A percentile compares a stretch with the other conserved stretches of the same genome.
These are phyloP conservation scores for Arothron firmamentum DNA, from an alignment of 2,113 vertebrate genomes.

Conservation along the genomic window DNA sequence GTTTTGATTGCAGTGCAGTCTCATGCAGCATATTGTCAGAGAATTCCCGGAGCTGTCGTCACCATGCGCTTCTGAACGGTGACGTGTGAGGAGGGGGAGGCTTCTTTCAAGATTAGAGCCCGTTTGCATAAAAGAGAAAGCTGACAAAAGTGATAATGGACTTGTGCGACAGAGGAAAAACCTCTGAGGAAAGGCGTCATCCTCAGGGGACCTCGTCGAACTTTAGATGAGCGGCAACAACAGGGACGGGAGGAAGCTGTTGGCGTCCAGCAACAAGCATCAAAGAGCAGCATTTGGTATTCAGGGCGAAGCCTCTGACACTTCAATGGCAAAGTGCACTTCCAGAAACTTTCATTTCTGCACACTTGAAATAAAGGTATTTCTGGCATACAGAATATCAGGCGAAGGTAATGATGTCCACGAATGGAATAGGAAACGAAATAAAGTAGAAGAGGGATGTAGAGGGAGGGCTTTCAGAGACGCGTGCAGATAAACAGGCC, in stretches of 20 bases:
- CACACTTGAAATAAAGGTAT: slow-evolving; percentile 59
- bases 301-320: slow-evolving; percentile 43
- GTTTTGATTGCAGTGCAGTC: slow-evolving; percentile 40
- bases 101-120: slow-evolving; percentile 65
- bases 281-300: slow-evolving; percentile 65
- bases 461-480: slow-evolving; percentile 38
- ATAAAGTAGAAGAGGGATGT: slow-evolving; percentile 44
- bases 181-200: slow-evolving; percentile 49
- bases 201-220: slow-evolving; percentile 45
- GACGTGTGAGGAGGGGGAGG: slow-evolving; percentile 34
- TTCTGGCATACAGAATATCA: slow-evolving; percentile 45
- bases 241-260: slow-evolving; percentile 22
- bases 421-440: slow-evolving; percentile 49
- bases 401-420: slow-evolving; percentile 32
- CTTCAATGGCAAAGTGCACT: slow-evolving; percentile 62
- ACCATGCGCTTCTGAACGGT: slow-evolving; percentile 46
- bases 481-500: slow-evolving; percentile 43
- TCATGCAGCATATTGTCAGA: slow-evolving; percentile 30
- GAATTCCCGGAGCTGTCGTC: slow-evolving; percentile 56
- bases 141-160: slow-evolving; percentile 64
- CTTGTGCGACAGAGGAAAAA: slow-evolving; percentile 47
- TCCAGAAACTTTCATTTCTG: slow-evolving; percentile 61
- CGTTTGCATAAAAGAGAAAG: slow-evolving; percentile 62
- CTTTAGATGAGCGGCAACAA: slow-evolving; percentile 55
- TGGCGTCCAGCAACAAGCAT: slow-evolving; percentile 53